Conservation (phyloP, 2,113 vertebrate genomes). For the Hippolais icterina region DNA sequence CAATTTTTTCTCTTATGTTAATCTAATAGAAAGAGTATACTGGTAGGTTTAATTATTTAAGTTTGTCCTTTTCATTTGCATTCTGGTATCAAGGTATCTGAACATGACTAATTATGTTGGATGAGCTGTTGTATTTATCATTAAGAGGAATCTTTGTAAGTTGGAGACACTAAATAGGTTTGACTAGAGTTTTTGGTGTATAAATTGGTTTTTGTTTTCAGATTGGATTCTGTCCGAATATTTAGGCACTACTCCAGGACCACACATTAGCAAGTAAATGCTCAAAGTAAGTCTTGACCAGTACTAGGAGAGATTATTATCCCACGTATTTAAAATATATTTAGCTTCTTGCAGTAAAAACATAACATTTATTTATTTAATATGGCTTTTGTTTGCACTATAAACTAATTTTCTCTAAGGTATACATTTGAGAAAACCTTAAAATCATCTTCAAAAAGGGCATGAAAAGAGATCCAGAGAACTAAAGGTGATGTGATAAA, state of each 20-base stretch:
- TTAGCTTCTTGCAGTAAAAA: not conserved
- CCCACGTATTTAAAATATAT: not conserved
- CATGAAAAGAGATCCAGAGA: not conserved
- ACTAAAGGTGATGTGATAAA: not conserved
- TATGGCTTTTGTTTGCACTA: not conserved
- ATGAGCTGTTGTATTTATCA: not conserved
- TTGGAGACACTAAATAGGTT: not conserved
- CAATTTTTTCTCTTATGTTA: not conserved
- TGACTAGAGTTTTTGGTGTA: not conserved
- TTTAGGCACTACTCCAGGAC: not conserved
- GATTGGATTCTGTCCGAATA: not conserved
- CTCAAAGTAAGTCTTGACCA: not conserved
- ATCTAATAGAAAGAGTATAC: not conserved
- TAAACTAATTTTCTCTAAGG: not conserved
- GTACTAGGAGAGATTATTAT: not conserved
- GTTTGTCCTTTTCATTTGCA: not conserved
- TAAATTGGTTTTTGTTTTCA: not conserved
- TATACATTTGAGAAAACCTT: not conserved
- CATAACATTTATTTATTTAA: not conserved
- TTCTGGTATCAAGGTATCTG: not conserved
- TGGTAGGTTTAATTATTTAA: not conserved
- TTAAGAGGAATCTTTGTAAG: not conserved
- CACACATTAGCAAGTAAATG: not conserved
- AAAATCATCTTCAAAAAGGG: not conserved
- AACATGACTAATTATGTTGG: not conserved